These are phyloP conservation scores for Lithophane semibrunnea DNA, from an alignment of 2,888 invertebrate genomes.

Conservation along the genomic window DNA sequence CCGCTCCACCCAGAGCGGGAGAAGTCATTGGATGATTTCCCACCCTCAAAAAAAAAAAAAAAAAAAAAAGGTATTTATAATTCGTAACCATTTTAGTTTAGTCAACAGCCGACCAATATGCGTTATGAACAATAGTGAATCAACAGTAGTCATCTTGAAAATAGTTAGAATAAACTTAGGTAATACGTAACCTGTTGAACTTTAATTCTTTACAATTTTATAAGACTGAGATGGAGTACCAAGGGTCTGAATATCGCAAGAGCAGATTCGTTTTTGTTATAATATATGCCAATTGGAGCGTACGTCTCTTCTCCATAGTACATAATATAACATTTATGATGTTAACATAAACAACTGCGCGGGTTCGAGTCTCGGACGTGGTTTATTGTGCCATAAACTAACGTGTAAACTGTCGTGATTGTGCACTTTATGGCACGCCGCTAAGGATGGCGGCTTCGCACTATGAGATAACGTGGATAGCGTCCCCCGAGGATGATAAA, in stretches of 20 bases:
- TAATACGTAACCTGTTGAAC: not conserved
- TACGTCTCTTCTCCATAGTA: too few relatives aligned
- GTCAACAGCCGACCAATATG: too few relatives aligned
- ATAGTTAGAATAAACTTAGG: too few relatives aligned
- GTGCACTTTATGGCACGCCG: constrained; percentile 25
- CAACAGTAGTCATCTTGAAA: too few relatives aligned
- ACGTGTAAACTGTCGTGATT: constrained; percentile 33
- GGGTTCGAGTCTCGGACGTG: constrained; percentile 14
- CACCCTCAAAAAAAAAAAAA: too few relatives aligned
- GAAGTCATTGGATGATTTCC: too few relatives aligned
- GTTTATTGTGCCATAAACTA: constrained; percentile 46
- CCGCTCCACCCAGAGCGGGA: too few relatives aligned
- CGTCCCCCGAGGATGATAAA: constrained; percentile 1
- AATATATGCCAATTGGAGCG: not conserved
- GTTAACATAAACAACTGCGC: constrained; percentile 23
- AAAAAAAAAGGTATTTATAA: too few relatives aligned
- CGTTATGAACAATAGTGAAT: too few relatives aligned
- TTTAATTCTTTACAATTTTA: not conserved
- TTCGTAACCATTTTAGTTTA: too few relatives aligned
- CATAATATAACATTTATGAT: constrained; percentile 25
- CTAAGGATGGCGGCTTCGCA: constrained; percentile 15
- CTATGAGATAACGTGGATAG: not conserved
- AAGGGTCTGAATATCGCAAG: not conserved
- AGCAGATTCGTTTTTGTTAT: not conserved
- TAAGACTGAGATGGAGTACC: not conserved